Conservation (phyloP, 2,888 invertebrate genomes). For the Ennomos quercinarius region DNA sequence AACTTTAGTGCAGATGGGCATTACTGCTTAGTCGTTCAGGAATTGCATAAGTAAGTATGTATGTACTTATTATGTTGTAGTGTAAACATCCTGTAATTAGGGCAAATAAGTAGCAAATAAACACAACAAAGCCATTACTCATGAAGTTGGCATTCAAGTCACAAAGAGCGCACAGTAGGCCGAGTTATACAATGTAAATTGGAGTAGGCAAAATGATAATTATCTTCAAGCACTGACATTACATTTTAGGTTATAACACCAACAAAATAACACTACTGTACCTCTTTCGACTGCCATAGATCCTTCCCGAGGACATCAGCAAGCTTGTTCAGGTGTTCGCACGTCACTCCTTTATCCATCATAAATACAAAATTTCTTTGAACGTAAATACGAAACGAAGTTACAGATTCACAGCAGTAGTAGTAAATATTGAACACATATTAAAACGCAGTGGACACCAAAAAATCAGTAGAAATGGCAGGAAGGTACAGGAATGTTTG, state of each 20-base stretch:
- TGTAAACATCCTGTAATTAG: slow-evolving; percentile 26
- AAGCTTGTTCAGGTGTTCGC: slow-evolving; percentile 79
- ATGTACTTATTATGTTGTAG: slow-evolving; percentile 1
- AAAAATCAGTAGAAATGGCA: slow-evolving; percentile 46
- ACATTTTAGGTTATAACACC: slow-evolving; percentile 71
- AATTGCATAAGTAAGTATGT: slow-evolving; percentile 25
- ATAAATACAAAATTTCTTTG: slow-evolving; percentile 54
- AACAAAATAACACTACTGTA: slow-evolving; percentile 50
- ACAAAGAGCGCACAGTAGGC: slow-evolving; percentile 33
- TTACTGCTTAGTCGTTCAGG: background rate
- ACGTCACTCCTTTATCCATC: slow-evolving; percentile 81
- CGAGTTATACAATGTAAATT: slow-evolving; percentile 67
- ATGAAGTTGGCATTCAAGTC: slow-evolving; percentile 31
- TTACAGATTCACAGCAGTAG: slow-evolving; percentile 56
- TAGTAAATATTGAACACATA: slow-evolving; percentile 47
- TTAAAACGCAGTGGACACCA: slow-evolving; percentile 55
- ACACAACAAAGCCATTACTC: slow-evolving; percentile 17
- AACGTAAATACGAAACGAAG: slow-evolving; percentile 64
- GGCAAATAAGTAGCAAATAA: slow-evolving; percentile 8
- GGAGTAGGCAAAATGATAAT: slow-evolving; percentile 65
- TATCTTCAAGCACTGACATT: slow-evolving; percentile 54
- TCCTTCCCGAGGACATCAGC: slow-evolving; percentile 71
- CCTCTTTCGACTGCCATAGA: slow-evolving; percentile 79
- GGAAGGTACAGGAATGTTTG: slow-evolving; percentile 46
- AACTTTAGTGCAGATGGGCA: too few species aligned